Conservation (phyloP, 1,140 invertebrate genomes). For the Portunus trituberculatus region DNA sequence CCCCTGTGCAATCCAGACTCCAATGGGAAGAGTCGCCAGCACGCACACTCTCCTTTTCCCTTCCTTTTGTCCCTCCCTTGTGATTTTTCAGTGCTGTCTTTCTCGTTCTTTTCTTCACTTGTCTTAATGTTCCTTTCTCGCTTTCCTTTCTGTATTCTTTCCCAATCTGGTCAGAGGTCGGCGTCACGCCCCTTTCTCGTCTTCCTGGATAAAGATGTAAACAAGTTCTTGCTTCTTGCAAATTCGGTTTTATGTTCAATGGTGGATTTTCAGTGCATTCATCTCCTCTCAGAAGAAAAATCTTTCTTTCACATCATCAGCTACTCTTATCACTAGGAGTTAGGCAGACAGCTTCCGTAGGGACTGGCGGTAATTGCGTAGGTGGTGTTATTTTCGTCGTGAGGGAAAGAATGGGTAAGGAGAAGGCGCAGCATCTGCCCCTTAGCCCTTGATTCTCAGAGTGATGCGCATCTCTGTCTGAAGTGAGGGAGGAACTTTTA, state of each 20-base stretch:
- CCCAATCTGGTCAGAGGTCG: not conserved
- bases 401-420: too few species aligned
- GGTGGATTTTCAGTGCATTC: not conserved
- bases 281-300: not conserved
- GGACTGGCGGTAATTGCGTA: not conserved
- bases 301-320: not conserved
- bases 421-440: too few species aligned
- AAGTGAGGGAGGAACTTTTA: too few species aligned
- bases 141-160: not conserved
- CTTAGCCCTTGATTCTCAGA: too few species aligned
- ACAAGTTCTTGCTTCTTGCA: slow-evolving; percentile 1
- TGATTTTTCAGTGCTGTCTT: not conserved
- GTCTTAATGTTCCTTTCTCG: not conserved
- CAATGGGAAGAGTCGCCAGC: not conserved
- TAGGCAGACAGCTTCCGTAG: not conserved
- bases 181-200: not conserved
- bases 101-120: not conserved
- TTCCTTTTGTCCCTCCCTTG: not conserved
- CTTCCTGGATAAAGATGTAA: not conserved
- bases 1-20: too few species aligned
- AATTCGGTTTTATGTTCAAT: not conserved
- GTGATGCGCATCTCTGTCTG: too few species aligned
- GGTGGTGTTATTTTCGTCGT: not conserved
- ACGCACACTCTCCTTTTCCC: not conserved
- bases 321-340: not conserved